phyloP scores from a whole-genome alignment of 2,888 invertebrate species.

The Nowickia ferox region DNA sequence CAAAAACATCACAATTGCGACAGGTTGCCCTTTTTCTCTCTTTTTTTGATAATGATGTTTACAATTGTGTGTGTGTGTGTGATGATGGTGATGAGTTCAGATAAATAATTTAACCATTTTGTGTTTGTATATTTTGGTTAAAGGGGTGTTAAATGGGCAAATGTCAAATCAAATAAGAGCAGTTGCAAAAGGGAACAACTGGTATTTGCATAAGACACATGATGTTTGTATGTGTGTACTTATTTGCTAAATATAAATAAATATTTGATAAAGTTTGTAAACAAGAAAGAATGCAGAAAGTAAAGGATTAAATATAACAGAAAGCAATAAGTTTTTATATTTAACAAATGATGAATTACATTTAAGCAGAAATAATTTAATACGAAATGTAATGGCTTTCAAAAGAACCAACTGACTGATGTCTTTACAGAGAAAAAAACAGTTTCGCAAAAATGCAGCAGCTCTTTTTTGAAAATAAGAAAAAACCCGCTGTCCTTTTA shows the following conservation, averaged over 20 bases:
- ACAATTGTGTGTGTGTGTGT: slow-evolving; percentile 23
- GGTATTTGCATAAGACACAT: slow-evolving; percentile 69
- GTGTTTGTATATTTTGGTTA: slow-evolving; percentile 69
- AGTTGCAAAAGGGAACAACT: slow-evolving; percentile 61
- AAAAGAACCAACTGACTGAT: no score
- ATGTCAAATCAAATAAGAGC: slow-evolving; percentile 58
- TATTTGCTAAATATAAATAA: slow-evolving; percentile 69
- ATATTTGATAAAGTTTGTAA: slow-evolving; percentile 58
- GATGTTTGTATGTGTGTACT: slow-evolving; percentile 48
- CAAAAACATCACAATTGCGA: slow-evolving; percentile 68
- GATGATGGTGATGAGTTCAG: slow-evolving; percentile 65
- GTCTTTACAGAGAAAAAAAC: background rate
- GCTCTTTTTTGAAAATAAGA: background rate
- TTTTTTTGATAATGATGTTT: slow-evolving; percentile 35
- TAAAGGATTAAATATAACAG: slow-evolving; percentile 43
- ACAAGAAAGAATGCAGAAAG: slow-evolving; percentile 28
- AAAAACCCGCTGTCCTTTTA: background rate
- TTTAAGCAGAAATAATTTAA: background rate
- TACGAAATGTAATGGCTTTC: no score
- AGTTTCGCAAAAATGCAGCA: background rate
- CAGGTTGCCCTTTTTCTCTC: slow-evolving; percentile 58
- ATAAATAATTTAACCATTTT: slow-evolving; percentile 71
- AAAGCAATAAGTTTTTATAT: background rate
- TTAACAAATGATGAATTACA: slow-evolving; percentile 43
- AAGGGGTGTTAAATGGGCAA: slow-evolving; percentile 66